Percentiles rank a stretch among this genome's conserved stretches.
phyloP scores from a whole-genome alignment of 2,888 invertebrate species.

The Encarsia formosa region DNA sequence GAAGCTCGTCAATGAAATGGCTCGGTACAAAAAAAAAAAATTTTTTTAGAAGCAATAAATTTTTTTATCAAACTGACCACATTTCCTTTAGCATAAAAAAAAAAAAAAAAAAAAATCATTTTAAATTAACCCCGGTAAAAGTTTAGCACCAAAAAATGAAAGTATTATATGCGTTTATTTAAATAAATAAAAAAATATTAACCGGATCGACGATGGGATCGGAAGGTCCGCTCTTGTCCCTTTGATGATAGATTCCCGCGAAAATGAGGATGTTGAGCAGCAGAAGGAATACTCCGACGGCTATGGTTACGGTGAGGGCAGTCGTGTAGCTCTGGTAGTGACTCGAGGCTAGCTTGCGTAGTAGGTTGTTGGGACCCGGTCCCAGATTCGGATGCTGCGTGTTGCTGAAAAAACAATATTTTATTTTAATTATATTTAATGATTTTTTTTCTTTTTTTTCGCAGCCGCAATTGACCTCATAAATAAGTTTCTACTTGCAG shows the following conservation, averaged over 20 bases:
- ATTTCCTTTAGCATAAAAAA: too few species aligned
- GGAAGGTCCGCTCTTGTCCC: constrained; percentile 57
- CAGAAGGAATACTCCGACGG: constrained; percentile 78
- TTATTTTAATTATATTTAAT: too few species aligned
- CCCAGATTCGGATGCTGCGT: constrained; percentile 48
- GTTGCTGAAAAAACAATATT: too few species aligned
- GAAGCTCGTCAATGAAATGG: too few species aligned
- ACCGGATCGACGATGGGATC: constrained; percentile 12
- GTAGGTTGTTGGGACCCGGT: constrained; percentile 65
- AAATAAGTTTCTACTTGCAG: too few species aligned
- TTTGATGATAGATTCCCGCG: constrained; percentile 82
- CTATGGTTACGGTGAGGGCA: constrained; percentile 82
- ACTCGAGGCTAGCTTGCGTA: constrained; percentile 72
- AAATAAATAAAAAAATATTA: constrained; percentile 5
- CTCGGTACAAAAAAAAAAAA: too few species aligned
- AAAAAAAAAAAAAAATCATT: too few species aligned
- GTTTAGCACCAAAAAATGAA: neutral
- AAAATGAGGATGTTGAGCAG: constrained; percentile 81
- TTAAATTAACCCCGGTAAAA: neutral
- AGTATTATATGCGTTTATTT: too few species aligned
- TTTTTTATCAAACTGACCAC: too few species aligned
- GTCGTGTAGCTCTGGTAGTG: constrained; percentile 88
- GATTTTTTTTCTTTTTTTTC: too few species aligned
- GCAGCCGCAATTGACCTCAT: too few species aligned
- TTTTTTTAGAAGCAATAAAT: too few species aligned